Percentiles rank a stretch among this genome's conserved stretches.
Conservation (phyloP, 2,888 invertebrate species). For the Clostera curtula region DNA sequence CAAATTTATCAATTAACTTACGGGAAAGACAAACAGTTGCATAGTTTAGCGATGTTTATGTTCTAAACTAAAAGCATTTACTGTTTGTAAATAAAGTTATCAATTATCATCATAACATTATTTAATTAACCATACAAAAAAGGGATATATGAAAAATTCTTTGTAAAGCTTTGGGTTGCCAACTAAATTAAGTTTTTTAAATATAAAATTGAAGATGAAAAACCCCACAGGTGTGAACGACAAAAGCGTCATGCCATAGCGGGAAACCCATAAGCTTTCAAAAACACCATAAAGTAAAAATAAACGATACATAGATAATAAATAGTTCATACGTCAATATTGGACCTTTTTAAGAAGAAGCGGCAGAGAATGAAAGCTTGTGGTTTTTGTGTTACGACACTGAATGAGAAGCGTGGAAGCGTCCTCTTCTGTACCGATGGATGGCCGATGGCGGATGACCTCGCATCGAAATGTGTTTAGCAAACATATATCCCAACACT, state of each 20-base stretch:
- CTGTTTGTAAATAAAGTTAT: conserved; percentile 11
- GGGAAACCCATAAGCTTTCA: conserved; percentile 69
- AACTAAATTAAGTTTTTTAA: conserved; percentile 27
- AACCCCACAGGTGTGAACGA: conserved; percentile 29
- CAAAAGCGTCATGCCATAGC: conserved; percentile 51
- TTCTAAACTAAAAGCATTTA: conserved; percentile 1
- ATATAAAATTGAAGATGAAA: conserved; percentile 21
- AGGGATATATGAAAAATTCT: conserved; percentile 22
- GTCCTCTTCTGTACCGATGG: conserved; percentile 15
- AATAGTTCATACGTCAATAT: conserved; percentile 56
- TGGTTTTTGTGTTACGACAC: conserved; percentile 39
- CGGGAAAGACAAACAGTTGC: too few species aligned
- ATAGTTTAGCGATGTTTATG: too few species aligned
- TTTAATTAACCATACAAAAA: conserved; percentile 6
- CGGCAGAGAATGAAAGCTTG: conserved; percentile 55
- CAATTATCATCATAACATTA: conserved; percentile 9
- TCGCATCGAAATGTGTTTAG: conserved; percentile 3
- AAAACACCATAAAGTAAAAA: conserved; percentile 27
- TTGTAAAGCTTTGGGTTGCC: conserved; percentile 60
- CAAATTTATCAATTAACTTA: too few species aligned
- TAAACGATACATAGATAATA: conserved; percentile 15
- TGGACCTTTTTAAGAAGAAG: conserved; percentile 54
- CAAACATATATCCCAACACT: too few species aligned
- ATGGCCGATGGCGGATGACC: conserved; percentile 1
- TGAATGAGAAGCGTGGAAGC: conserved; percentile 17